Evolutionary conservation across 64 coral and sea anemone genomes (phyloP), one percentile per base, ranked within the genome.

Genomic region (Pocillopora damicornis): DNA sequence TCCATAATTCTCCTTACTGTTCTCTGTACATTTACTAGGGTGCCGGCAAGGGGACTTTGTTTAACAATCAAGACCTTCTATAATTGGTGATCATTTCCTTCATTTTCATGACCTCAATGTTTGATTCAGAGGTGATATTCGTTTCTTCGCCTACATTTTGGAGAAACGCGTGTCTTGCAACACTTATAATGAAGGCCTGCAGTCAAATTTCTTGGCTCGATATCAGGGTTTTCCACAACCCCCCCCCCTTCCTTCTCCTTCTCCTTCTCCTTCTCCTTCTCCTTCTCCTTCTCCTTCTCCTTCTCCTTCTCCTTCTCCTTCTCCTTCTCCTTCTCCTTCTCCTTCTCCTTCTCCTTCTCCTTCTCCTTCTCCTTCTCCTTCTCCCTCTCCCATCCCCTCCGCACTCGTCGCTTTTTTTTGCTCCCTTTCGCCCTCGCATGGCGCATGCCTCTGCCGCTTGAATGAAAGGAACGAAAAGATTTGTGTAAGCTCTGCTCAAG

Each of bases 91-190:
- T 13, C 5, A 51, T 51, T 51, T 51, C 64, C 22, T 15, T 68
- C 22, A 68, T 68, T 11, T 68, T 68, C 64, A 15, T 68, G 64
- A 68, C 13, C 64, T 15, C 13, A 68, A 68, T 68, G 64, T 68
- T 68, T 68, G 64, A 11, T 68, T 68, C 64, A 68, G 64, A 68
- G 64, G 64, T 68, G 64, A 68, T 68, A 68, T 68, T 68, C 64
- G 64, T 68, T 68, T 68, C 64, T 68, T 15, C 64, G 64, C 64
- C 64, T 15, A 30, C 30, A 30, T 30, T 30, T 30, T 15, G 64
- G 13, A 68, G 64, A 68, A 68, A 68, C 64, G 64, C 64, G 64
- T 15, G 64, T 68, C 64, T 15, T 15, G 13, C 64, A 68, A 15
- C 64, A 15, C 64, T 68, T 13, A 68, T 15, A 68, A 68, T 68